Base-by-base conservation (phyloP, 2,888 invertebrate genomes). In the Apamea epomidion region DNA sequence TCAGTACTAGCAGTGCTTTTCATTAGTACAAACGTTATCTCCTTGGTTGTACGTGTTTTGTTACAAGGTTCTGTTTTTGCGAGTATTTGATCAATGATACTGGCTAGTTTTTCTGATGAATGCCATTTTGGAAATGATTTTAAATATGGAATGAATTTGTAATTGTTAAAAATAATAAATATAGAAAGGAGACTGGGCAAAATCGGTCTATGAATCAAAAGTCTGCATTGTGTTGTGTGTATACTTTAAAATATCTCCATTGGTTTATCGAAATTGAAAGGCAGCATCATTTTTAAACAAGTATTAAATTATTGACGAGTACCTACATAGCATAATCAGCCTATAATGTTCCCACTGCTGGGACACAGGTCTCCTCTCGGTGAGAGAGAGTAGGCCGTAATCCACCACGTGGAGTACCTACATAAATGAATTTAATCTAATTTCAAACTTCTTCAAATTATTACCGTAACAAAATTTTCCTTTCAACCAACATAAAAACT, bases 21-120 rank as follows among this genome's bases (percentile, higher is more conserved):
- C 96, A 97, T 97, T 96, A 96, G 95, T 94, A 92, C 93, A 94
- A 95, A 96, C 95, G 96, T 95, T 96, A 96, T 96, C 95, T 92
- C 92, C 93, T 94, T 93, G 93, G 18, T 73, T 32, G 72, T 77
- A 87, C 75, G 54, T 94, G 96, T 95, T 94, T 94, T 95, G 95
- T 95, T 37, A 82, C 54, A 93, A n/a, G 89, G 87, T 89, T 25
- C 91, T 91, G 90, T 89, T 91, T 87, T 64, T 80, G 87, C 83
- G 80, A 67, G 51, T 32, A 65, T 79, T 72, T 69, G 76, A 64
- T 74, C 64, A 54, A 2, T 76, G n/a, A 64, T 72, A 54, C 71
- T 68, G 45, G 37, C 68, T 58, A n/a, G 32, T 64, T 58, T 42
- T 48, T 70, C 5, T 21, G 18, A 14, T 37, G 18, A 4, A 25